A percentile compares a stretch with the other conserved stretches of the same genome.
Conservation (phyloP, 2,113 vertebrate genomes). For the Acrocephalus kingi region DNA sequence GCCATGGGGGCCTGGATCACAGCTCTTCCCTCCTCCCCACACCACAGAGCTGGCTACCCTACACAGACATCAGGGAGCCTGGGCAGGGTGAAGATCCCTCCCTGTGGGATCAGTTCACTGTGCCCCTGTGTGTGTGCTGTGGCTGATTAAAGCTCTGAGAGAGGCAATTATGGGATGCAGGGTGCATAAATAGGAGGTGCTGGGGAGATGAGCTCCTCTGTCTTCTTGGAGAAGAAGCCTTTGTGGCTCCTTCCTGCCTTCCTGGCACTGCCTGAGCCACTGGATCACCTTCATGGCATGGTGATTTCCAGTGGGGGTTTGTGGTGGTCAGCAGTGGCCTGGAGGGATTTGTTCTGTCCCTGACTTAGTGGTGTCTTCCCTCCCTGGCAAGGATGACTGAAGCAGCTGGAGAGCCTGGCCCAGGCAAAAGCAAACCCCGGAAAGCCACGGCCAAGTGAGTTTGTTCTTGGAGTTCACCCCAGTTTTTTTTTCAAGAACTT, state of each 20-base stretch:
- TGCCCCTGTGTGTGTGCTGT: rapidly evolving
- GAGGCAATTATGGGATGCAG: background rate
- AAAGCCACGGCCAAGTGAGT: background rate
- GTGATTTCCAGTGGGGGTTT: rapidly evolving
- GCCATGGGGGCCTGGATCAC: background rate
- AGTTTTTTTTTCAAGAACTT: background rate
- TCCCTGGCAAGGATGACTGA: background rate
- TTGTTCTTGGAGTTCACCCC: background rate
- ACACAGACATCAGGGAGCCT: background rate
- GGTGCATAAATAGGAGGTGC: background rate
- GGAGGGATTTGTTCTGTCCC: background rate
- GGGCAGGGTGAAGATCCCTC: background rate
- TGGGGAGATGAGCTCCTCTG: background rate
- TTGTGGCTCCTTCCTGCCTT: background rate
- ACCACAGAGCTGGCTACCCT: background rate
- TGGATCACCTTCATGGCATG: rapidly evolving
- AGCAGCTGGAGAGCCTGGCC: background rate
- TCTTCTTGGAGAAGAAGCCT: background rate
- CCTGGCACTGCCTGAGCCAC: background rate
- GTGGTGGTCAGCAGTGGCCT: background rate
- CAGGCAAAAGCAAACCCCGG: background rate
- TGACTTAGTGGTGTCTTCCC: background rate
- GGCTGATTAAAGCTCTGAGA: background rate
- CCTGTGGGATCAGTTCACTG: background rate
- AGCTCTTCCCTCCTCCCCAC: background rate